phyloP scores from a whole-genome alignment of 2,797 vertebrate species.

The Mergus octosetaceus region DNA sequence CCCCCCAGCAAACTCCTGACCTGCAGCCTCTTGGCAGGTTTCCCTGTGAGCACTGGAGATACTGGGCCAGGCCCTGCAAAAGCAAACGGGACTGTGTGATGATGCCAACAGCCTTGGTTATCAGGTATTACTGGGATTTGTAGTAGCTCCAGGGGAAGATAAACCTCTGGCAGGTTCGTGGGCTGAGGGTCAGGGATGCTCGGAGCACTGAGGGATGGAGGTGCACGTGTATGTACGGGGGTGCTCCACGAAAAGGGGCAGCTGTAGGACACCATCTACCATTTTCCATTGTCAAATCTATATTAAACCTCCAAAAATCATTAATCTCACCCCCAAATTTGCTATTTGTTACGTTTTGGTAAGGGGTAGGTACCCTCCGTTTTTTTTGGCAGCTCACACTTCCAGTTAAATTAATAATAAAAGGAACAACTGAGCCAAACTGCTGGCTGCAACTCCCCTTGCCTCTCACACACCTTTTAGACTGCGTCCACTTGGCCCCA shows the following conservation, averaged over 20 bases:
- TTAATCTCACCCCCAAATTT: conserved; percentile 36
- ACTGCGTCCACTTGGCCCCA: conserved; percentile 63
- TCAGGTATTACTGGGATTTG: too few relatives aligned
- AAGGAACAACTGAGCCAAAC: conserved; percentile 54
- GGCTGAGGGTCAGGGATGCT: background rate
- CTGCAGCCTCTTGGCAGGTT: background rate
- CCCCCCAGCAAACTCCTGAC: background rate
- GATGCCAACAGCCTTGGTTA: too few relatives aligned
- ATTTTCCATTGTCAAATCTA: background rate
- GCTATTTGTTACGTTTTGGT: conserved; percentile 1
- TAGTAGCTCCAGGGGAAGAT: background rate
- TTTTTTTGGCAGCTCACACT: conserved; percentile 64
- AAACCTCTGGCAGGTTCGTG: background rate
- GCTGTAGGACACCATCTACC: background rate
- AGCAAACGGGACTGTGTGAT: background rate
- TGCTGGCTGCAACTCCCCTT: conserved; percentile 17
- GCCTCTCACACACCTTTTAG: background rate
- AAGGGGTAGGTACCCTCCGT: background rate
- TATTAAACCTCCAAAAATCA: conserved; percentile 3
- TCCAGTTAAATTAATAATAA: conserved; percentile 60
- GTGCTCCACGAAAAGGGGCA: background rate
- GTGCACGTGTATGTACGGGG: too few relatives aligned
- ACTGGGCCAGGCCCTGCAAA: too few relatives aligned
- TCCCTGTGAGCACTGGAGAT: background rate
- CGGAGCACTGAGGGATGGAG: background rate